These are phyloP conservation scores for Aphaenogaster rudis DNA, from an alignment of 1,140 invertebrate genomes.

Conservation along the genomic window DNA sequence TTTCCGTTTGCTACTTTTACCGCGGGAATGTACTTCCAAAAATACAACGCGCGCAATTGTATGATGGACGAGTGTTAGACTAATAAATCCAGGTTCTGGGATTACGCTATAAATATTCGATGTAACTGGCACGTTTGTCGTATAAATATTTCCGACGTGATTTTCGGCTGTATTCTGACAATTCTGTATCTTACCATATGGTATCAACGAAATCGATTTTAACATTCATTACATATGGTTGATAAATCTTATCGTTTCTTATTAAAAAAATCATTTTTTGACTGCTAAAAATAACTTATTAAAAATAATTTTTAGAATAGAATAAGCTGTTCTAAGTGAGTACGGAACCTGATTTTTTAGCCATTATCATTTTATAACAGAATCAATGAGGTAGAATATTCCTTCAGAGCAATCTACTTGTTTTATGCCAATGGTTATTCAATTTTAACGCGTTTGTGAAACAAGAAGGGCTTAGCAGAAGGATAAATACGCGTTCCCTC, in stretches of 20 bases:
- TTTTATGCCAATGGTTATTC: conserved; percentile 48
- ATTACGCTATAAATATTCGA: conserved; percentile 46
- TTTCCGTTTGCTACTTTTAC: conserved; percentile 26
- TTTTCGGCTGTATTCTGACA: background rate
- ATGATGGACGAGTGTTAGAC: conserved; percentile 34
- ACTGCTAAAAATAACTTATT: background rate
- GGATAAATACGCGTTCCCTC: background rate
- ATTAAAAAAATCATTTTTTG: background rate
- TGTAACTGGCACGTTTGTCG: background rate
- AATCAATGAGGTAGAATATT: conserved; percentile 53
- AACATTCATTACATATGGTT: background rate
- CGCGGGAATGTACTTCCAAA: conserved; percentile 24
- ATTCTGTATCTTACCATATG: background rate
- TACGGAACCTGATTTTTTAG: conserved; percentile 37
- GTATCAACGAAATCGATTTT: conserved; percentile 4
- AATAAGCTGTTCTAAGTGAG: conserved; percentile 54
- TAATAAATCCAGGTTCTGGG: conserved; percentile 45
- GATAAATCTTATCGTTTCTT: background rate
- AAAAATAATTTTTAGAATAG: background rate
- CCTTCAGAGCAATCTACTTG: conserved; percentile 30
- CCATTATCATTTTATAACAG: conserved; percentile 65
- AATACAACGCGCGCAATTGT: conserved; percentile 25
- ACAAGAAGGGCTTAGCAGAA: conserved; percentile 2
- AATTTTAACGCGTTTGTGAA: conserved; percentile 62
- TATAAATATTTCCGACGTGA: conserved; percentile 51